A percentile compares a stretch with the other conserved stretches of the same genome.
Evolutionary conservation across 2,888 invertebrate genomes (phyloP).

Genomic region (Priocnemis perturbator): DNA sequence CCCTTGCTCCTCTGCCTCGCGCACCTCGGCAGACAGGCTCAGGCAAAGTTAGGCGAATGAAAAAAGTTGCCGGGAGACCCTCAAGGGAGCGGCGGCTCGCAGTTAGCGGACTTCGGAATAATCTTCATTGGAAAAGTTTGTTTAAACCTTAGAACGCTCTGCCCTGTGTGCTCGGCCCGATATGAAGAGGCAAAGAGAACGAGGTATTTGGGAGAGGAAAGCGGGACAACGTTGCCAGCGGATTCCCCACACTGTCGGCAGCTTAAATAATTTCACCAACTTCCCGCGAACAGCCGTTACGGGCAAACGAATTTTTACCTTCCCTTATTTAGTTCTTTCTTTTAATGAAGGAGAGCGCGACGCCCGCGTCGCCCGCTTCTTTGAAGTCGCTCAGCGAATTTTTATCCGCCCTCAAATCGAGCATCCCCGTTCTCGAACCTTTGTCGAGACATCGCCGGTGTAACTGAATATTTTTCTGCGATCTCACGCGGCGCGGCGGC

Average conservation of each 20-base stretch:
- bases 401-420: no score
- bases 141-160: slow-evolving; percentile 54
- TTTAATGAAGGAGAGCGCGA: background rate
- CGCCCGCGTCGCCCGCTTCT: background rate
- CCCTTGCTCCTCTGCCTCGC: background rate
- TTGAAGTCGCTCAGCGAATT: no score
- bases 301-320: slow-evolving; percentile 3
- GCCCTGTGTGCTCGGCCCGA: slow-evolving; percentile 42
- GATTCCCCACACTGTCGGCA: no score
- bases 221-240: slow-evolving; percentile 5
- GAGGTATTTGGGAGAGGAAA: slow-evolving; percentile 9
- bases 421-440: background rate
- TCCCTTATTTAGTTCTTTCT: background rate
- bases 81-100: slow-evolving; percentile 64
- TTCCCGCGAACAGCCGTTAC: slow-evolving; percentile 4
- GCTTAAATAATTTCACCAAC: background rate
- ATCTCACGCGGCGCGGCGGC: slow-evolving; percentile 10
- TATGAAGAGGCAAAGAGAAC: slow-evolving; percentile 44
- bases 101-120: slow-evolving; percentile 72
- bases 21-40: slow-evolving; percentile 38
- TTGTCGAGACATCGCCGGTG: slow-evolving; percentile 14
- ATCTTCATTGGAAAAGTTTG: slow-evolving; percentile 75
- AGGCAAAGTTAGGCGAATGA: slow-evolving; percentile 67
- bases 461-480: background rate
- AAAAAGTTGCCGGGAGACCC: slow-evolving; percentile 68